Percentiles rank a stretch among this genome's conserved stretches.
phyloP scores from a whole-genome alignment of 2,888 invertebrate species.

The Dyspetes luteomarginatus region DNA sequence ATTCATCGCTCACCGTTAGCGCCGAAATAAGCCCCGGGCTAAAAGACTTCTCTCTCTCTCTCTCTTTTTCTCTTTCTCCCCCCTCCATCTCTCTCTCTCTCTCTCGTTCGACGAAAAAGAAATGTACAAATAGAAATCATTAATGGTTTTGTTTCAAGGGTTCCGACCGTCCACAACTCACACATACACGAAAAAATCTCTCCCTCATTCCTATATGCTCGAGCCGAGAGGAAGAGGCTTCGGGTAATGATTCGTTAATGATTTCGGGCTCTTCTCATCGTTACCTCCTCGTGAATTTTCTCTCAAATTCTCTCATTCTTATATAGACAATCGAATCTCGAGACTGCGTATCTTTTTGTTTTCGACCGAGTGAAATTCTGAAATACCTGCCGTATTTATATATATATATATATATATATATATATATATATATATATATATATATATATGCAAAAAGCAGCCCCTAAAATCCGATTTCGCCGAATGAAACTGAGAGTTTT shows the following conservation, averaged over 20 bases:
- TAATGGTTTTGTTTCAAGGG: slow-evolving; percentile 82
- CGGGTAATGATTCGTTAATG: slow-evolving; percentile 81
- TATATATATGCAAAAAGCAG: slow-evolving; percentile 20
- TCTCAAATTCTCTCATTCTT: slow-evolving; percentile 27
- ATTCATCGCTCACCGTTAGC: slow-evolving; percentile 72
- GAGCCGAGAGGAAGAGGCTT: slow-evolving; percentile 55
- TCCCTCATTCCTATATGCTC: slow-evolving; percentile 47
- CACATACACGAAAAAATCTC: slow-evolving; percentile 27
- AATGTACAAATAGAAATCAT: slow-evolving; percentile 81
- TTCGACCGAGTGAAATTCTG: slow-evolving; percentile 50
- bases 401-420: too few relatives aligned
- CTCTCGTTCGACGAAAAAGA: slow-evolving; percentile 70
- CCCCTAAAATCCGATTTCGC: slow-evolving; percentile 24
- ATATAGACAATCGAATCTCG: slow-evolving; percentile 19
- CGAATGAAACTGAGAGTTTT: slow-evolving; percentile 45
- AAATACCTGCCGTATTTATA: slow-evolving; percentile 33
- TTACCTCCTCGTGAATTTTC: slow-evolving; percentile 34
- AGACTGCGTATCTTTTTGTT: slow-evolving; percentile 47
- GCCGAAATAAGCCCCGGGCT: slow-evolving; percentile 57
- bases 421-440: too few relatives aligned
- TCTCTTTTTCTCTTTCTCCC: slow-evolving; percentile 56
- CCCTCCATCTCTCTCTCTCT: slow-evolving; percentile 59
- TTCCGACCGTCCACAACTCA: slow-evolving; percentile 63
- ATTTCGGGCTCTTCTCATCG: slow-evolving; percentile 63
- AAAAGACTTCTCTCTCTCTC: slow-evolving; percentile 55